These are phyloP conservation scores for Tortricodes alternella DNA, from an alignment of 2,888 invertebrate species.

Conservation along the genomic window DNA sequence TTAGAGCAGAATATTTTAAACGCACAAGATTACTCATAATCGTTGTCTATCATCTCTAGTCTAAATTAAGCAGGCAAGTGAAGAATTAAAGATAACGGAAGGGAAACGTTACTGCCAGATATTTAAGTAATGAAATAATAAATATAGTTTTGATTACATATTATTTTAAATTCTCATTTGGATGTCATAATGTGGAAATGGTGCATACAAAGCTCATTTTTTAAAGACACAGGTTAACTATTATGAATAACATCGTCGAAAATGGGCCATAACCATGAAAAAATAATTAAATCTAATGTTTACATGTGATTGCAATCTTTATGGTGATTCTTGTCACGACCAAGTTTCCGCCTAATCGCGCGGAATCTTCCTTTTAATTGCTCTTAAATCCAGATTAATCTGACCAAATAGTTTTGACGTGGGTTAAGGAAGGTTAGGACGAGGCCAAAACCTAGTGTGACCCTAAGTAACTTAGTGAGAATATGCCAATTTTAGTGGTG, in stretches of 20 bases:
- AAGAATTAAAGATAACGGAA: too few relatives aligned
- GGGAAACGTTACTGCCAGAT: too few relatives aligned
- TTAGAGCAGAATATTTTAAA: neutral
- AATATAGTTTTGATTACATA: too few relatives aligned
- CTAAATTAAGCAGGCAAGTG: too few relatives aligned
- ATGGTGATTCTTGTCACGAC: conserved; percentile 54
- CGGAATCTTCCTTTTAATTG: conserved; percentile 34
- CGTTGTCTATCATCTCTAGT: too few relatives aligned
- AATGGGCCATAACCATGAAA: conserved; percentile 13
- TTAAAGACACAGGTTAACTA: too few relatives aligned
- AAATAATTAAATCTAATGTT: conserved; percentile 17
- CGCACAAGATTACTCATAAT: too few relatives aligned
- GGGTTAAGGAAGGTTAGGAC: conserved; percentile 1
- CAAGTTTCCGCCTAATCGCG: conserved; percentile 45
- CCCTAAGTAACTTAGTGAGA: neutral
- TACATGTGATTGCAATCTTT: conserved; percentile 53
- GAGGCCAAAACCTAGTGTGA: neutral
- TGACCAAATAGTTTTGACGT: conserved; percentile 26
- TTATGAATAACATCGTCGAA: neutral
- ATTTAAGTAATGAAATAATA: too few relatives aligned
- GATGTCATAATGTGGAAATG: too few relatives aligned
- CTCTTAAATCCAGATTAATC: conserved; percentile 29
- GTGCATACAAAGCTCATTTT: too few relatives aligned
- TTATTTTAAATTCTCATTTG: too few relatives aligned
- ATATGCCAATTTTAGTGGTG: too few relatives aligned